Evolutionary conservation across 2,113 vertebrate genomes (phyloP).

Genomic region (Neomonachus schauinslandi): DNA sequence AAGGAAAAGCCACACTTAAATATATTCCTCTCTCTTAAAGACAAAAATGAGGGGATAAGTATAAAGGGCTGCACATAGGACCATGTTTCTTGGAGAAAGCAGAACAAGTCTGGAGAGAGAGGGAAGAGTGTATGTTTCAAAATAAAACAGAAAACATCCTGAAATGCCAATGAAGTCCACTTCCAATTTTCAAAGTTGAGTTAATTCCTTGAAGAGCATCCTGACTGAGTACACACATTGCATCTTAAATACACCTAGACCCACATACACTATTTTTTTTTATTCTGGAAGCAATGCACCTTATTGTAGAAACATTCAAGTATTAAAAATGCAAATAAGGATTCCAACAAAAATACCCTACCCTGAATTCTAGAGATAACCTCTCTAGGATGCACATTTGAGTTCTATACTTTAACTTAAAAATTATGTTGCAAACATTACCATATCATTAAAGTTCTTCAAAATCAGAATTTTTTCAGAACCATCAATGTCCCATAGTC

Average conservation of each 20-base stretch:
- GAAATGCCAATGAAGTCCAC: neutral
- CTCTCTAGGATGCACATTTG: neutral
- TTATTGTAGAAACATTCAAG: neutral
- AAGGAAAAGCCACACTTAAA: conserved; percentile 53
- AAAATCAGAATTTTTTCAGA: neutral
- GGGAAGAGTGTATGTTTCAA: neutral
- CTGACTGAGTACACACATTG: neutral
- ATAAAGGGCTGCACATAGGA: neutral
- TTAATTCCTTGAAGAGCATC: neutral
- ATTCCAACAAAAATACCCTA: neutral
- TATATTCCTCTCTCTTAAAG: conserved; percentile 5
- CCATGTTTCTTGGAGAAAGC: conserved; percentile 4
- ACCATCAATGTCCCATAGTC: neutral
- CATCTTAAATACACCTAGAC: neutral
- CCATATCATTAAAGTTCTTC: neutral
- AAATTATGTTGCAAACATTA: neutral
- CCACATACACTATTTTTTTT: neutral
- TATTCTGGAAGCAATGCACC: neutral
- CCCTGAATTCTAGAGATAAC: neutral
- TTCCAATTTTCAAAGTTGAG: neutral
- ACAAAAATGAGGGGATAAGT: neutral
- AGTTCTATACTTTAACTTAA: conserved; percentile 3
- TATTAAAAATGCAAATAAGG: conserved; percentile 40
- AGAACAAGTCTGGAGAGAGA: neutral
- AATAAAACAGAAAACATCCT: neutral